phyloP scores from a whole-genome alignment of 2,113 vertebrate genomes.

The Oncorhynchus masou region DNA sequence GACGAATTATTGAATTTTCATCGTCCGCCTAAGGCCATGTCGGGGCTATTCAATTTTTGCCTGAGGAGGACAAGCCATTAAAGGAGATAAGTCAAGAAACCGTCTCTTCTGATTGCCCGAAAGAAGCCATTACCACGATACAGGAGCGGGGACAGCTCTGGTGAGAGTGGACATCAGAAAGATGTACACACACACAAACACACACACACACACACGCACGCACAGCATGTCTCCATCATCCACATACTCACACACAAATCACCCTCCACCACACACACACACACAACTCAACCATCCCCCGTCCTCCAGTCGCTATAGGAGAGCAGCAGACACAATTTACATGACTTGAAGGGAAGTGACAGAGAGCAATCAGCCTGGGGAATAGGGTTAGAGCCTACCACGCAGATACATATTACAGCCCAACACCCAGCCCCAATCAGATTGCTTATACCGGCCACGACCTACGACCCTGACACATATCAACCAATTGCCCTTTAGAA shows the following conservation, averaged over 20 bases:
- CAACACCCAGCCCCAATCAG: conserved; percentile 55
- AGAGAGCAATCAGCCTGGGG: conserved; percentile 88
- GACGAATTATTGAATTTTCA: conserved; percentile 94
- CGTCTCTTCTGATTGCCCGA: conserved; percentile 86
- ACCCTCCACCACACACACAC: background rate
- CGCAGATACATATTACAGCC: conserved; percentile 74
- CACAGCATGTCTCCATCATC: conserved; percentile 8
- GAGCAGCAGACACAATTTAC: conserved; percentile 89
- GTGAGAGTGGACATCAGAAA: conserved; percentile 56
- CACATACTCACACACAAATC: conserved; percentile 28
- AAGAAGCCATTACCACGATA: conserved; percentile 64
- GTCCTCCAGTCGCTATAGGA: too few species aligned
- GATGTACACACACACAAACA: conserved; percentile 3
- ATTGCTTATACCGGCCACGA: conserved; percentile 85
- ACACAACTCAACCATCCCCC: too few species aligned
- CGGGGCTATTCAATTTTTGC: conserved; percentile 96
- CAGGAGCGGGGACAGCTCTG: conserved; percentile 32
- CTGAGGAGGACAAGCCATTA: conserved; percentile 98
- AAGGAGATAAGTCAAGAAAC: conserved; percentile 92
- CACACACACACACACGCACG: conserved; percentile 20
- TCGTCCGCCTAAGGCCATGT: conserved; percentile 88
- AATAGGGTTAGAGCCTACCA: conserved; percentile 71
- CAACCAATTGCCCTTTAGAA: conserved; percentile 84
- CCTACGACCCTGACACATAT: conserved; percentile 80
- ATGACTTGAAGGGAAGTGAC: conserved; percentile 89